Conservation (phyloP, 2,888 invertebrate species). For the Petrophora chlorosata region DNA sequence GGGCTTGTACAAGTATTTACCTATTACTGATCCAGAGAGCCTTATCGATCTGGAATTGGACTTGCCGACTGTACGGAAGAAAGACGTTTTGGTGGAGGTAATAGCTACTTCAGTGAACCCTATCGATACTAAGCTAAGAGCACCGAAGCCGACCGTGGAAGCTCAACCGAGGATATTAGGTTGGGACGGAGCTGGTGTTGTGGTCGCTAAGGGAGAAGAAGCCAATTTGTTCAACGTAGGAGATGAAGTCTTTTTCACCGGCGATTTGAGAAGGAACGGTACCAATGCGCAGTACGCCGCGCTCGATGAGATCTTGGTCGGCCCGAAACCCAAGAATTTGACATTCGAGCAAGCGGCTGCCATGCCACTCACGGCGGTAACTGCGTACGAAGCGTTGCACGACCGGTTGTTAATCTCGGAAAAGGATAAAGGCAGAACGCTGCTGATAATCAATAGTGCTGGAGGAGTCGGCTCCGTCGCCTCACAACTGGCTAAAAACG, state of each 20-base stretch:
- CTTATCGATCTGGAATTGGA: constrained; percentile 66
- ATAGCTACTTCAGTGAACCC: constrained; percentile 73
- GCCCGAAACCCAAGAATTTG: constrained; percentile 63
- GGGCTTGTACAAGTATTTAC: constrained; percentile 71
- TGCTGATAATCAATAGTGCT: constrained; percentile 71
- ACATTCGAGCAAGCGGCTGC: constrained; percentile 74
- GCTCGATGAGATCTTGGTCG: constrained; percentile 61
- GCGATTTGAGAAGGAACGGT: constrained; percentile 61
- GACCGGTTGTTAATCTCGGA: constrained; percentile 65
- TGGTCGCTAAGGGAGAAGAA: constrained; percentile 60
- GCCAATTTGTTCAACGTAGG: constrained; percentile 59
- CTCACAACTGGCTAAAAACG: constrained; percentile 63
- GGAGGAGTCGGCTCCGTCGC: constrained; percentile 75
- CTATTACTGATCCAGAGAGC: constrained; percentile 63
- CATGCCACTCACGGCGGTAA: constrained; percentile 67
- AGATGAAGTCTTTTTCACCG: constrained; percentile 72
- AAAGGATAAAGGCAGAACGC: constrained; percentile 65
- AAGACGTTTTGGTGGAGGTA: constrained; percentile 69
- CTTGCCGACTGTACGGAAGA: constrained; percentile 54
- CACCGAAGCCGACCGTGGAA: constrained; percentile 64
- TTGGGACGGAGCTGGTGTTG: constrained; percentile 70
- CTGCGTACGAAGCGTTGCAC: constrained; percentile 66
- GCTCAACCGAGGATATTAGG: constrained; percentile 62
- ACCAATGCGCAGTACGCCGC: constrained; percentile 70
- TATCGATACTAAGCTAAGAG: constrained; percentile 68